Evolutionary conservation across 2,888 invertebrate genomes (phyloP).

Genomic region (Palloptera scutellata): DNA sequence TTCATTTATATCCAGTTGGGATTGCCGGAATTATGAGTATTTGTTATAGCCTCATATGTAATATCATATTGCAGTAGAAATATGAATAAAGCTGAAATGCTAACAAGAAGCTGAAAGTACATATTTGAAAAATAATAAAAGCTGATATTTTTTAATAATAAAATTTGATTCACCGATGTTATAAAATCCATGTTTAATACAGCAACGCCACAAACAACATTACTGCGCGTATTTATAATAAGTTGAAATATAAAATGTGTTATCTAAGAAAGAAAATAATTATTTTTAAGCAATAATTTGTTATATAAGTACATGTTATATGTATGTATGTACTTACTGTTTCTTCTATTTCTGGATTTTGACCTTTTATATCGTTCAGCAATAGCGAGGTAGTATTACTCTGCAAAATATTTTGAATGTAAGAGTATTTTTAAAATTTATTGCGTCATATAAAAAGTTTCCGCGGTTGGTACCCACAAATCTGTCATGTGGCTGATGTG

Average conservation of each 20-base stretch:
- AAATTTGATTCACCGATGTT: conserved; percentile 37
- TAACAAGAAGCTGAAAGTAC: conserved; percentile 40
- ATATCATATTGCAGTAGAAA: conserved; percentile 49
- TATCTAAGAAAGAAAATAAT: conserved; percentile 35
- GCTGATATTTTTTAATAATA: too few relatives aligned
- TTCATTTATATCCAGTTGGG: not conserved
- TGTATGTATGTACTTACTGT: conserved; percentile 41
- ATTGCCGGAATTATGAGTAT: conserved; percentile 22
- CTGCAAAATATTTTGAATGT: conserved; percentile 34
- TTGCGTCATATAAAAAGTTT: too few relatives aligned
- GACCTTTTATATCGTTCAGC: conserved; percentile 37
- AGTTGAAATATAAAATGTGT: conserved; percentile 46
- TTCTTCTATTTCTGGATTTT: conserved; percentile 38
- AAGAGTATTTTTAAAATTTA: too few relatives aligned
- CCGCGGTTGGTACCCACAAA: too few relatives aligned
- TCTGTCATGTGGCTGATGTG: too few relatives aligned
- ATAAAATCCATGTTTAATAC: conserved; percentile 44
- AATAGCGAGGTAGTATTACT: conserved; percentile 38
- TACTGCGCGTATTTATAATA: conserved; percentile 42
- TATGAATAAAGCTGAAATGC: conserved; percentile 45
- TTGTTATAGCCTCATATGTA: conserved; percentile 44
- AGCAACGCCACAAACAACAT: conserved; percentile 42
- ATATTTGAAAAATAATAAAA: conserved; percentile 5
- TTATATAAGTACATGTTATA: not conserved
- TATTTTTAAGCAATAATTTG: not conserved